These are phyloP conservation scores for Chironomus tentans DNA, from an alignment of 2,888 invertebrate genomes.

Conservation along the genomic window DNA sequence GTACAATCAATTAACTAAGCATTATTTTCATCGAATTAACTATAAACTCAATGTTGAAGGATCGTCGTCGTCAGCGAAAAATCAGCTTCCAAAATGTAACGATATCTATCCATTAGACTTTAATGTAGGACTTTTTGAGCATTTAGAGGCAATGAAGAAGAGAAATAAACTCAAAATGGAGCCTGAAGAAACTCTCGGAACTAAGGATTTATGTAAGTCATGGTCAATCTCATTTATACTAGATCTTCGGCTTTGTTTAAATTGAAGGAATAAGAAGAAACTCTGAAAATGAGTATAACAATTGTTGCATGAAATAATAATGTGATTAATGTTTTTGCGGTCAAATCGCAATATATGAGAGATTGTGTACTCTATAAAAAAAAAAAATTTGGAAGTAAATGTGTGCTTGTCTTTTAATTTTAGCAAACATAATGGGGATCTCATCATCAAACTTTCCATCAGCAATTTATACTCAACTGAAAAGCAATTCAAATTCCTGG, in stretches of 20 bases:
- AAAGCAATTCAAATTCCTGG: conserved; percentile 37
- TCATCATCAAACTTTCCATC: conserved; percentile 27
- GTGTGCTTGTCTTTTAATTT: too few species aligned
- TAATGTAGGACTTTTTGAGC: conserved; percentile 18
- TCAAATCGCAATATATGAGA: too few species aligned
- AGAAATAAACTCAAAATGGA: conserved; percentile 34
- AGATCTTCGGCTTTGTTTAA: background rate
- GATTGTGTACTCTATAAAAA: too few species aligned
- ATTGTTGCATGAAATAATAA: too few species aligned
- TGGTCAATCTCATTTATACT: too few species aligned
- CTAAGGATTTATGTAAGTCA: conserved; percentile 31
- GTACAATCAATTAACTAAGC: conserved; percentile 34
- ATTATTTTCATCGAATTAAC: conserved; percentile 37
- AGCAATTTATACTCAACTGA: conserved; percentile 31
- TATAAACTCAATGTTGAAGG: conserved; percentile 30
- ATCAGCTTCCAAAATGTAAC: conserved; percentile 6
- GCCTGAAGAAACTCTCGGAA: conserved; percentile 34
- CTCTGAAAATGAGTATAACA: too few species aligned
- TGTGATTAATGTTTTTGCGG: too few species aligned
- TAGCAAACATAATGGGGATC: background rate
- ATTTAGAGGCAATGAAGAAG: conserved; percentile 30
- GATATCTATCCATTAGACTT: conserved; percentile 11
- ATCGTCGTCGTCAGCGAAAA: background rate
- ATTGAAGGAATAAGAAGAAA: too few species aligned
- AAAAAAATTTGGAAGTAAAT: too few species aligned